Evolutionary conservation across 2,113 vertebrate genomes (phyloP).

Genomic region (Elachura formosa): DNA sequence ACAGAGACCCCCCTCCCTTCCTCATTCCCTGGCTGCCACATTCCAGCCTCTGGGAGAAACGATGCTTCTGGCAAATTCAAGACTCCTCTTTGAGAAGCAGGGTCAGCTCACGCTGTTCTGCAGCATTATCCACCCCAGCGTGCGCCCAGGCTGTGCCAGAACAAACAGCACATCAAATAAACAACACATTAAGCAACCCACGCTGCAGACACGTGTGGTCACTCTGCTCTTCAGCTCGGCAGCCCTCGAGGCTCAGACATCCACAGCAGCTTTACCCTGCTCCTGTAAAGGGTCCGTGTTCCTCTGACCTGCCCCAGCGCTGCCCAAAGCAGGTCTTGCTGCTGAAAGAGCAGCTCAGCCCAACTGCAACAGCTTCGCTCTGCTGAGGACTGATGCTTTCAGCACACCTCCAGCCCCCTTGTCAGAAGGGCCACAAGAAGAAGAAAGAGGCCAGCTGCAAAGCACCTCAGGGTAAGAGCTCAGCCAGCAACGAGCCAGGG

Average conservation of each 20-base stretch:
- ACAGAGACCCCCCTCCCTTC: no score
- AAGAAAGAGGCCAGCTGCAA: background rate
- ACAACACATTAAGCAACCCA: background rate
- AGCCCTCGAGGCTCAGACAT: rapidly evolving
- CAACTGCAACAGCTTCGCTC: rapidly evolving
- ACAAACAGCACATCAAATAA: slow-evolving; percentile 59
- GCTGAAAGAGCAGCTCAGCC: background rate
- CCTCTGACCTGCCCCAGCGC: background rate
- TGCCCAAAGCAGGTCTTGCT: rapidly evolving
- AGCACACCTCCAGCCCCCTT: background rate
- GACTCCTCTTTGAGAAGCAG: background rate
- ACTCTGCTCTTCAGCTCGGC: background rate
- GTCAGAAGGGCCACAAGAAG: background rate
- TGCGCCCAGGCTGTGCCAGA: background rate
- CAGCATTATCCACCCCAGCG: slow-evolving; percentile 25
- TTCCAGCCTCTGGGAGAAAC: background rate
- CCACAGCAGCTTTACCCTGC: background rate
- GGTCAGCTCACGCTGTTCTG: background rate
- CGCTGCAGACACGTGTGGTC: background rate
- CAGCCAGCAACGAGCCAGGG: background rate
- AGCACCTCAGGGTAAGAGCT: rapidly evolving
- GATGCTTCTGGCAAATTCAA: background rate
- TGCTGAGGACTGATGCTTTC: background rate
- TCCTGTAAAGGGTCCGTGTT: rapidly evolving
- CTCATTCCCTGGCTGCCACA: background rate